A percentile compares a stretch with the other conserved stretches of the same genome.
Evolutionary conservation across 2,888 invertebrate species (phyloP).

Genomic region (Meteorus colon): DNA sequence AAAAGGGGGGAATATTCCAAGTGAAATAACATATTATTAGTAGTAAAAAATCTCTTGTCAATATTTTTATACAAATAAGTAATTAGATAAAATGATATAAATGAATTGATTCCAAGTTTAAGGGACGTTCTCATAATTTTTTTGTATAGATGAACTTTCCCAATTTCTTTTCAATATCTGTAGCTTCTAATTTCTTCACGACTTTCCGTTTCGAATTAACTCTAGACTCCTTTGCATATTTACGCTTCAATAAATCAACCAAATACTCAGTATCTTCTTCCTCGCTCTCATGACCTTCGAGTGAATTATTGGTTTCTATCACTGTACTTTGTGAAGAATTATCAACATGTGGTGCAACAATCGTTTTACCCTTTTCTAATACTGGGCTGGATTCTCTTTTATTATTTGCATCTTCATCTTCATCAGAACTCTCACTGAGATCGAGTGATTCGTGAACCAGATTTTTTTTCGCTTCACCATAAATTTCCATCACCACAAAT

Average conservation of each 20-base stretch:
- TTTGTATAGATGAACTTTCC: background rate
- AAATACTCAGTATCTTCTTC: background rate
- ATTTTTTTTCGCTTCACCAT: conserved; percentile 28
- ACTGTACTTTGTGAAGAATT: background rate
- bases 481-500: conserved; percentile 58
- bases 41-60: background rate
- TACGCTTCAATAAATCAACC: background rate
- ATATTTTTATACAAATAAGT: background rate
- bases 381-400: background rate
- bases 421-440: conserved; percentile 29
- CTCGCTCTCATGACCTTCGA: background rate
- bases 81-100: background rate
- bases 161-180: background rate
- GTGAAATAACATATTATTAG: background rate
- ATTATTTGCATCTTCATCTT: conserved; percentile 24
- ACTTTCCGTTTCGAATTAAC: background rate
- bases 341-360: background rate
- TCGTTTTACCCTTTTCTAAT: background rate
- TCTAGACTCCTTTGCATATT: background rate
- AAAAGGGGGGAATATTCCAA: background rate
- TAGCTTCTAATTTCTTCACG: background rate
- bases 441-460: background rate
- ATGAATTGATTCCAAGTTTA: background rate
- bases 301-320: background rate
- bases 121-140: background rate